Evolutionary conservation across 2,113 vertebrate genomes (phyloP).

Genomic region (Xiphophorus couchianus): DNA sequence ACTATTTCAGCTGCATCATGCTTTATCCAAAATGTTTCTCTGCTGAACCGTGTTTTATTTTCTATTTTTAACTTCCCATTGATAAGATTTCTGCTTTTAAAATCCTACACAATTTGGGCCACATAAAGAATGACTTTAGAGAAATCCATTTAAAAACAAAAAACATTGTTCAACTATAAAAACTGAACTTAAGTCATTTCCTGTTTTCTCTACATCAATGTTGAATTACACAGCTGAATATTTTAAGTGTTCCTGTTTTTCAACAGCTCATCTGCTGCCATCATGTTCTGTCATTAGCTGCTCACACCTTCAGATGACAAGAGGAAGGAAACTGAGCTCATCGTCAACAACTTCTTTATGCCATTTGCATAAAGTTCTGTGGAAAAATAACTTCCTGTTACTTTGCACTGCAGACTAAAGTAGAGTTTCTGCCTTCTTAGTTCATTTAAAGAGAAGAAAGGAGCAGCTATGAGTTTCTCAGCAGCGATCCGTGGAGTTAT

Average conservation of each 20-base stretch:
- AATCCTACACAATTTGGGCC: too few relatives aligned
- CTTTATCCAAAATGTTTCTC: too few relatives aligned
- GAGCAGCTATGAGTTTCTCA: slow-evolving; percentile 4
- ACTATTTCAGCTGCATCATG: too few relatives aligned
- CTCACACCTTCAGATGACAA: not conserved
- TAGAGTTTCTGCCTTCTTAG: not conserved
- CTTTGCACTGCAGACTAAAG: not conserved
- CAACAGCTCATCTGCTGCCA: not conserved
- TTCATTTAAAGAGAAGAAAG: not conserved
- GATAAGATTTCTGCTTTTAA: too few relatives aligned
- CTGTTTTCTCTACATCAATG: too few relatives aligned
- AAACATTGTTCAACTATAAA: too few relatives aligned
- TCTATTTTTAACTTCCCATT: too few relatives aligned
- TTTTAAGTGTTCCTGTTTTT: not conserved
- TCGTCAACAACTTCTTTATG: not conserved
- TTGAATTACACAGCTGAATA: too few relatives aligned
- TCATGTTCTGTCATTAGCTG: not conserved
- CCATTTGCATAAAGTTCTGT: not conserved
- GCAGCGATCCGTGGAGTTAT: slow-evolving; percentile 5
- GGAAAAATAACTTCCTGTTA: not conserved
- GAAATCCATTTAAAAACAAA: too few relatives aligned
- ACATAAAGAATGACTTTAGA: too few relatives aligned
- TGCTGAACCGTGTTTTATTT: too few relatives aligned
- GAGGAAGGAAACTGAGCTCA: not conserved
- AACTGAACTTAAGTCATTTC: too few relatives aligned